Evolutionary conservation across 2,113 vertebrate species (phyloP).

Genomic region (Hemiscyllium ocellatum): DNA sequence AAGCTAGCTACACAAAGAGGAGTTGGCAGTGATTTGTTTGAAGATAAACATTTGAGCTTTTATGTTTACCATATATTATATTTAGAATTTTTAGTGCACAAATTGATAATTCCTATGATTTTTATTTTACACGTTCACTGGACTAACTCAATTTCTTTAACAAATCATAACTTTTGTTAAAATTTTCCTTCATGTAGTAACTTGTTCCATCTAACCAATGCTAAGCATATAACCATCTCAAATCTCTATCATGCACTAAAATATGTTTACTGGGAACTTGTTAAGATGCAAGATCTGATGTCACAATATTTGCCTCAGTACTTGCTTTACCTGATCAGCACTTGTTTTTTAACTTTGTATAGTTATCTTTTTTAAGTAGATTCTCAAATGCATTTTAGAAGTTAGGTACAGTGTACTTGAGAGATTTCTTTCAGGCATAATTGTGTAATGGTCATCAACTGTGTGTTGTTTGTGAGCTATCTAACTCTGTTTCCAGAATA

Average conservation of each 20-base stretch:
- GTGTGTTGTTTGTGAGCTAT: neutral
- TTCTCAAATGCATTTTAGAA: neutral
- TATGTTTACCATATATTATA: neutral
- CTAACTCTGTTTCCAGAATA: neutral
- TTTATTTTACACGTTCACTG: neutral
- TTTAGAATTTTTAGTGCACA: neutral
- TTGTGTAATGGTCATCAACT: neutral
- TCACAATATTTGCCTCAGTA: neutral
- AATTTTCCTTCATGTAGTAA: neutral
- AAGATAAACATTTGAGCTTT: neutral
- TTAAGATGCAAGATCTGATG: neutral
- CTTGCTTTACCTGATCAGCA: neutral
- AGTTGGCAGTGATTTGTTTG: neutral
- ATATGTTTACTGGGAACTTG: neutral
- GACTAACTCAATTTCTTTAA: neutral
- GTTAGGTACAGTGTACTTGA: neutral
- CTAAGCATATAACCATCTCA: neutral
- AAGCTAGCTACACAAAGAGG: neutral
- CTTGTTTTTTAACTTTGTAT: neutral
- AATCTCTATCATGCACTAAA: neutral
- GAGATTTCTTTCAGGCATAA: too few species aligned
- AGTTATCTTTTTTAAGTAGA: neutral
- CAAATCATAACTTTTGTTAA: neutral
- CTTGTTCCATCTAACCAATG: neutral
- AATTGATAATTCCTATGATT: neutral